phyloP scores from a whole-genome alignment of 2,888 invertebrate genomes.

The Labia minor region DNA sequence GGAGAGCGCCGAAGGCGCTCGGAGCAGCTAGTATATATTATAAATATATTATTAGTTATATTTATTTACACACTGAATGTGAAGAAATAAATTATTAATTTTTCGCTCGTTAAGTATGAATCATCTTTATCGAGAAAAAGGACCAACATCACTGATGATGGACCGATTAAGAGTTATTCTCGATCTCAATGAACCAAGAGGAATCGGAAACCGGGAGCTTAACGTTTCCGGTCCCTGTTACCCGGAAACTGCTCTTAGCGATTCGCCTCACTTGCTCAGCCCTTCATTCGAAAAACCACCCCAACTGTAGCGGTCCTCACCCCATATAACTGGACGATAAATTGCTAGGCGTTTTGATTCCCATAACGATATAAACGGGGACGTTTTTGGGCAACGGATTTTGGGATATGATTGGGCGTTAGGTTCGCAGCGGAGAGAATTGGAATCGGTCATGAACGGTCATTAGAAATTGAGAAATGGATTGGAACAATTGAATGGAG shows the following conservation, averaged over 20 bases:
- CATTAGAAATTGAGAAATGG: constrained; percentile 1
- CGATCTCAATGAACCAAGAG: not conserved
- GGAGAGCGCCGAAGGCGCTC: too few species aligned
- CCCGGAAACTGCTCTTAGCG: not conserved
- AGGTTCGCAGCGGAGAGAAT: not conserved
- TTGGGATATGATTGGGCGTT: not conserved
- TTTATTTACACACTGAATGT: too few species aligned
- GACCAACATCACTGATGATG: not conserved
- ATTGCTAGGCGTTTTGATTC: constrained; percentile 4
- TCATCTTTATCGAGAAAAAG: too few species aligned
- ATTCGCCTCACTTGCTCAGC: not conserved
- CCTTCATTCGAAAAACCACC: not conserved
- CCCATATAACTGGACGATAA: not conserved
- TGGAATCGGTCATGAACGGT: not conserved
- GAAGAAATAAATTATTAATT: too few species aligned
- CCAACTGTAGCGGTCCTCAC: not conserved
- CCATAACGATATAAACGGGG: constrained; percentile 1
- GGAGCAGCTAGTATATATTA: too few species aligned
- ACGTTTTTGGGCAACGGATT: not conserved
- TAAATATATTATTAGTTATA: too few species aligned
- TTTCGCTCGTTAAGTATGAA: too few species aligned
- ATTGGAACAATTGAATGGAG: not conserved
- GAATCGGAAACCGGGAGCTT: not conserved
- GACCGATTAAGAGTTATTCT: not conserved
- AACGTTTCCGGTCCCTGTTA: not conserved